Percentiles rank a stretch among this genome's conserved stretches.
Evolutionary conservation across 2,888 invertebrate genomes (phyloP).

Genomic region (Eristalinus sepulchralis): DNA sequence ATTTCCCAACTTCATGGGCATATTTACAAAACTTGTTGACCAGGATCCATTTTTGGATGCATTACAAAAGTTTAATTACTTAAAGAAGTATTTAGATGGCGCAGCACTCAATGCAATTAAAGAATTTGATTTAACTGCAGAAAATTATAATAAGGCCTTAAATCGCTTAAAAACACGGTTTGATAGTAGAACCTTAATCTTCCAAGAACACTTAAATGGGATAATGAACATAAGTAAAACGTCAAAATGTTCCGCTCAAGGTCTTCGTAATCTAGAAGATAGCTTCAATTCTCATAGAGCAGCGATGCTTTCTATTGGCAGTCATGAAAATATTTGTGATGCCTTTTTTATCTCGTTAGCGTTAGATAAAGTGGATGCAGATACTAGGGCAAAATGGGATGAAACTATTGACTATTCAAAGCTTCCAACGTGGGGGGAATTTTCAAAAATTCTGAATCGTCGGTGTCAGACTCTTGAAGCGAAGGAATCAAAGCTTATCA

Average conservation of each 20-base stretch:
- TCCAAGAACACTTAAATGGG: not conserved
- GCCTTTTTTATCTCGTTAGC: constrained; percentile 22
- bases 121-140: constrained; percentile 9
- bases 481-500: too few species aligned
- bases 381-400: constrained; percentile 11
- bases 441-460: constrained; percentile 40
- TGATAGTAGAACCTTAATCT: not conserved
- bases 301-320: constrained; percentile 11
- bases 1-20: not conserved
- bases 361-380: constrained; percentile 7
- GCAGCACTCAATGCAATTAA: constrained; percentile 2
- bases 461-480: not conserved
- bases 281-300: constrained; percentile 20
- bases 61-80: constrained; percentile 41
- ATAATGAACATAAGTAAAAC: not conserved
- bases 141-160: constrained; percentile 1
- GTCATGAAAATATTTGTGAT: constrained; percentile 10
- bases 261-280: constrained; percentile 4
- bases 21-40: constrained; percentile 10
- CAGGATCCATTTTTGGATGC: not conserved
- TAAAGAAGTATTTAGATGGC: constrained; percentile 8
- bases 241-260: not conserved
- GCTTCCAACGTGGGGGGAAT: constrained; percentile 48
- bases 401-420: constrained; percentile 41
- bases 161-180: constrained; percentile 13